phyloP scores from a whole-genome alignment of 2,888 invertebrate species.

The Pseudeuparius sepicola region DNA sequence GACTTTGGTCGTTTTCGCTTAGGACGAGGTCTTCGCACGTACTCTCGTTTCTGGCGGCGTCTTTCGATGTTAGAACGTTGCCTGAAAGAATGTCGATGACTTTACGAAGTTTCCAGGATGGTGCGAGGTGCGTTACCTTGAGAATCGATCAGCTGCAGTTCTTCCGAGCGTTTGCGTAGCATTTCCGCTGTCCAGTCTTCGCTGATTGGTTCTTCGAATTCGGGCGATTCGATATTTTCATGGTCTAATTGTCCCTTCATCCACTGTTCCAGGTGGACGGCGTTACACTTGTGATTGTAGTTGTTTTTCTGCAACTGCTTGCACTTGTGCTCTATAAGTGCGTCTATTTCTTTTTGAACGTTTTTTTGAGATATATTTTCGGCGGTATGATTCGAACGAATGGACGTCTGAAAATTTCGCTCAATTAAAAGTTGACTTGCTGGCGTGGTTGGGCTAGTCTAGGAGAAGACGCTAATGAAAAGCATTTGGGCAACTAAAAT shows the following conservation, averaged over 20 bases:
- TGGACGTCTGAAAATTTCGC: slow-evolving; percentile 1
- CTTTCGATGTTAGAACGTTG: slow-evolving; percentile 22
- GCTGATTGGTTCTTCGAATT: slow-evolving; percentile 43
- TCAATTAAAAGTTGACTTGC: slow-evolving; percentile 10
- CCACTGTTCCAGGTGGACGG: slow-evolving; percentile 68
- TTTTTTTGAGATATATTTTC: too few relatives aligned
- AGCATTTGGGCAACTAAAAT: slow-evolving; percentile 35
- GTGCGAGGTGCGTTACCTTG: slow-evolving; percentile 36
- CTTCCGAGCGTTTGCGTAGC: slow-evolving; percentile 57
- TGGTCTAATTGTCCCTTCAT: slow-evolving; percentile 66
- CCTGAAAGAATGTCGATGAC: slow-evolving; percentile 14
- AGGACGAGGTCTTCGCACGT: slow-evolving; percentile 38
- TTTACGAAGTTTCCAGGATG: too few relatives aligned
- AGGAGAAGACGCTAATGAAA: slow-evolving; percentile 35
- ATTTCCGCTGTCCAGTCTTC: slow-evolving; percentile 67
- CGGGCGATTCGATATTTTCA: slow-evolving; percentile 29
- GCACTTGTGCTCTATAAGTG: slow-evolving; percentile 54
- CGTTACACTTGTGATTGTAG: slow-evolving; percentile 58
- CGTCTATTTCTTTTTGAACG: slow-evolving; percentile 44
- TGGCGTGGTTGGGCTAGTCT: too few relatives aligned
- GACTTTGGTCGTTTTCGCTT: slow-evolving; percentile 51
- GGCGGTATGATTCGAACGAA: not conserved
- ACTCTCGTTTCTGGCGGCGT: slow-evolving; percentile 29
- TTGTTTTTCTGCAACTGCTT: slow-evolving; percentile 51
- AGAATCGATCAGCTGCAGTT: slow-evolving; percentile 51